These are phyloP conservation scores for Metaphire vulgaris DNA, from an alignment of 1,140 invertebrate species.

Conservation along the genomic window DNA sequence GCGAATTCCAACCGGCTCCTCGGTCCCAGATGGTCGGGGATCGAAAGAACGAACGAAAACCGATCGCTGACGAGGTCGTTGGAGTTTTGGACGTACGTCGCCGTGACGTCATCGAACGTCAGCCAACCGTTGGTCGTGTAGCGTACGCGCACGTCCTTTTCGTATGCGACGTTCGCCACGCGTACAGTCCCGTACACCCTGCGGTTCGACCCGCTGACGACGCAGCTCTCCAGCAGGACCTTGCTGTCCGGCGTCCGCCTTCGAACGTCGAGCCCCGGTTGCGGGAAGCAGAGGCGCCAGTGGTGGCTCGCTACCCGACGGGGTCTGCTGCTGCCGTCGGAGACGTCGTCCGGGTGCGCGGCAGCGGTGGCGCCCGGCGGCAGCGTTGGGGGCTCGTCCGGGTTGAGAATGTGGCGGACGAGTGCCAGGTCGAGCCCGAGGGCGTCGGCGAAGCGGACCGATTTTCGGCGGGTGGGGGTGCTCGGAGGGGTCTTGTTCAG, in stretches of 20 bases:
- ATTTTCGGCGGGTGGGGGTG: slow-evolving; percentile 58
- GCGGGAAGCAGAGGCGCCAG: slow-evolving; percentile 67
- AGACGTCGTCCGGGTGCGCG: slow-evolving; percentile 1
- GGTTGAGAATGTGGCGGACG: slow-evolving; percentile 12
- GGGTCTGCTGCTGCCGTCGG: not conserved
- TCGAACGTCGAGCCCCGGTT: slow-evolving; percentile 74
- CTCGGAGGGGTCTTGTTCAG: slow-evolving; percentile 83
- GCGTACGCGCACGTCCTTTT: slow-evolving; percentile 79
- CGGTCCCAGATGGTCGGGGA: not conserved
- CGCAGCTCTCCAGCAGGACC: slow-evolving; percentile 77
- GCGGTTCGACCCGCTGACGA: slow-evolving; percentile 48
- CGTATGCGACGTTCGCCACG: slow-evolving; percentile 81
- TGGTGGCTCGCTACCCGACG: slow-evolving; percentile 46
- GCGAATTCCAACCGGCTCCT: not conserved
- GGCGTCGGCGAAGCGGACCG: slow-evolving; percentile 15
- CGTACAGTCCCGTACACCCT: slow-evolving; percentile 71
- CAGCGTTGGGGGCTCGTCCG: slow-evolving; percentile 31
- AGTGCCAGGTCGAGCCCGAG: slow-evolving; percentile 12
- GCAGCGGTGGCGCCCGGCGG: slow-evolving; percentile 42
- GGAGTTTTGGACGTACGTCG: slow-evolving; percentile 75
- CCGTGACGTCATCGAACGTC: slow-evolving; percentile 67
- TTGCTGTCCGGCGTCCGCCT: slow-evolving; percentile 64
- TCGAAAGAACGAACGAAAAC: slow-evolving; percentile 48
- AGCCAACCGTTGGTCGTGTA: slow-evolving; percentile 80
- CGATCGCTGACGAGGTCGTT: slow-evolving; percentile 84